Percentiles rank a stretch among this genome's conserved stretches.
These are phyloP conservation scores for Selenia dentaria DNA, from an alignment of 2,888 invertebrate genomes.

Conservation along the genomic window DNA sequence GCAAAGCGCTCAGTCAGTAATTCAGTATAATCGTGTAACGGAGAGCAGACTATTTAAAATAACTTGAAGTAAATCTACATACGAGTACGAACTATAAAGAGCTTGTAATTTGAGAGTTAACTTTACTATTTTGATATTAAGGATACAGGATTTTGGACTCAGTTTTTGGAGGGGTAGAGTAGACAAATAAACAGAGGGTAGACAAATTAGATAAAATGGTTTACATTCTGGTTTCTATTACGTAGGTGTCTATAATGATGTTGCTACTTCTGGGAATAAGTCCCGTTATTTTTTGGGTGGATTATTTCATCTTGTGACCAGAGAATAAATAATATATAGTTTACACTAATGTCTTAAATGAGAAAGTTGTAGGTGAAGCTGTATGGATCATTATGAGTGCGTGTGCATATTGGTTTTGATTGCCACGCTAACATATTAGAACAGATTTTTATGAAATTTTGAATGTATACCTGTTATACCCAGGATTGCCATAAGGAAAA, in stretches of 20 bases:
- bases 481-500: too few relatives aligned
- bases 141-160: background rate
- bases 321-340: too few relatives aligned
- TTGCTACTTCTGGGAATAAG: background rate
- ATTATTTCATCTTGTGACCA: too few relatives aligned
- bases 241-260: slow-evolving; percentile 5
- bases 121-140: slow-evolving; percentile 1
- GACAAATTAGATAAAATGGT: background rate
- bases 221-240: background rate
- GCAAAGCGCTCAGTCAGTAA: slow-evolving; percentile 35
- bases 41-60: slow-evolving; percentile 37
- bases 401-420: too few relatives aligned
- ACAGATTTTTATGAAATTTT: too few relatives aligned
- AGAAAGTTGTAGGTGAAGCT: too few relatives aligned
- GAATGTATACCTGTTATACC: too few relatives aligned
- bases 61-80: slow-evolving; percentile 11
- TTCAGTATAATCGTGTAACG: slow-evolving; percentile 45
- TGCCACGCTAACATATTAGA: too few relatives aligned
- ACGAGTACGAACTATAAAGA: slow-evolving; percentile 3
- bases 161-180: too few relatives aligned
- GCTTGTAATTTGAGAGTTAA: slow-evolving; percentile 12
- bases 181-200: too few relatives aligned
- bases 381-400: too few relatives aligned
- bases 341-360: too few relatives aligned
- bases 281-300: background rate